A percentile compares a stretch with the other conserved stretches of the same genome.
phyloP scores from a whole-genome alignment of 2,797 vertebrate genomes.

The Phrynocephalus guinanensis region DNA sequence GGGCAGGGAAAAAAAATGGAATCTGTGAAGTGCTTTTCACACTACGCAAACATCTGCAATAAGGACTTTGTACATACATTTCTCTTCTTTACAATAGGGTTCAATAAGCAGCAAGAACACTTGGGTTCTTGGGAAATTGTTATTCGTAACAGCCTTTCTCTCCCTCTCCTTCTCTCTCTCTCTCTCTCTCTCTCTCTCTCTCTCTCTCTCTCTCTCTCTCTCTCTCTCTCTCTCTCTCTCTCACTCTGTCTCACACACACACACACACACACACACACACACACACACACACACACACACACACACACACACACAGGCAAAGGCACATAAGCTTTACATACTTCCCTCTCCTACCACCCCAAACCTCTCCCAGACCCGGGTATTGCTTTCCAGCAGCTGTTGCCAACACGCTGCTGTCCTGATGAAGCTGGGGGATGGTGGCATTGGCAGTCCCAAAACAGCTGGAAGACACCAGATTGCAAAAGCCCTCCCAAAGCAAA shows the following conservation, averaged over 20 bases:
- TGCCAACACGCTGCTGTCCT: neutral
- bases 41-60: conserved; percentile 7
- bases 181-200: neutral
- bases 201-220: neutral
- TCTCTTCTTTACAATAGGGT: neutral
- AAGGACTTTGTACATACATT: neutral
- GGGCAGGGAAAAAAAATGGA: neutral
- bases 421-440: no score
- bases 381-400: neutral
- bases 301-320: neutral
- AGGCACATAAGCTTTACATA: neutral
- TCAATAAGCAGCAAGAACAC: conserved; percentile 30
- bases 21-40: conserved; percentile 6
- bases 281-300: no score
- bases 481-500: no score
- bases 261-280: neutral
- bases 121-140: neutral
- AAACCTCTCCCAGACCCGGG: neutral
- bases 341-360: neutral
- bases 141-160: conserved; percentile 27
- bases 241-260: no score
- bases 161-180: neutral
- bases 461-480: no score
- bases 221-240: neutral
- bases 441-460: no score